These are phyloP conservation scores for Dyspetes luteomarginatus DNA, from an alignment of 2,888 invertebrate genomes.

Conservation along the genomic window DNA sequence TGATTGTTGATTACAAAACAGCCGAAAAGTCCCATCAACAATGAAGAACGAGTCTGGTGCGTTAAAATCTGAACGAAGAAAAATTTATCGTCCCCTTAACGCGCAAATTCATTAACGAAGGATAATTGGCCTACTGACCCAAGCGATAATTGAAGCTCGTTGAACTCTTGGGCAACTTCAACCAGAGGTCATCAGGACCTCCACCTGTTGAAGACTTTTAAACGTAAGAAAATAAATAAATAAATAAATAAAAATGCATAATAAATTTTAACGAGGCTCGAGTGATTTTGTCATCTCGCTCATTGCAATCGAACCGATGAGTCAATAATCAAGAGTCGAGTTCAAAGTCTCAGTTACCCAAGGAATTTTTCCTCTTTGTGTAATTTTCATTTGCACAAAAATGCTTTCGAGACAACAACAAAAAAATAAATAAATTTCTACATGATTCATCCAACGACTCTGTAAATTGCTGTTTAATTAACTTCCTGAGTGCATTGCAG, in stretches of 20 bases:
- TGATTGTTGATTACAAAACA: too few species aligned
- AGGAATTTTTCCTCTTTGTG: neutral
- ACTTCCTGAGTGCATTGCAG: neutral
- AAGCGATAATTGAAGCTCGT: constrained; percentile 23
- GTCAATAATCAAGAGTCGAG: neutral
- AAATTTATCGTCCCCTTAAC: neutral
- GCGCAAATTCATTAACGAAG: constrained; percentile 37
- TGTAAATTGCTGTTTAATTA: neutral
- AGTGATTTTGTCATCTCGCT: neutral
- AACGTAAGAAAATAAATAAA: neutral
- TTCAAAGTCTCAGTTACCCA: constrained; percentile 2
- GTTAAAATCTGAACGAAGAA: neutral
- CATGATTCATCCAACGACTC: constrained; percentile 16
- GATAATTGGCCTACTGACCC: constrained; percentile 48
- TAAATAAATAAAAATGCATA: neutral
- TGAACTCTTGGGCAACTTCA: neutral
- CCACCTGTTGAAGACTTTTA: neutral
- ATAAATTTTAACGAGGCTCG: neutral
- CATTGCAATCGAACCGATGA: constrained; percentile 22
- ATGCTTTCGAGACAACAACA: neutral
- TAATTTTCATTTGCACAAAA: neutral
- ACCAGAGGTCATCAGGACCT: neutral
- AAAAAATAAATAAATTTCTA: neutral
- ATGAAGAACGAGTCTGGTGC: too few species aligned
- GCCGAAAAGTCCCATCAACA: too few species aligned